These are phyloP conservation scores for Oryzias sinensis DNA, from an alignment of 2,797 vertebrate species.

Conservation along the genomic window DNA sequence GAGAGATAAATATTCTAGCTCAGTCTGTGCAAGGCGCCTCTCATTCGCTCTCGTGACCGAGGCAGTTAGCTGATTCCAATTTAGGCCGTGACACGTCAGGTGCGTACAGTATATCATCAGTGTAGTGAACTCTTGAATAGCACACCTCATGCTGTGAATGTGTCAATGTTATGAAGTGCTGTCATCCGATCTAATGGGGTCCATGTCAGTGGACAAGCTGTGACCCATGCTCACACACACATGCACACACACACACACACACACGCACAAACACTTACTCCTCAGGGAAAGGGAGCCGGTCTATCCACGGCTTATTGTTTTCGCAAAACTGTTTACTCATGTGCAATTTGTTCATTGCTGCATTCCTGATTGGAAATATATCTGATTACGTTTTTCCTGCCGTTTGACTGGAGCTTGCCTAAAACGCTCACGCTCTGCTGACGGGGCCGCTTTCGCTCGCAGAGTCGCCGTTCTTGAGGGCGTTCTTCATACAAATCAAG, in stretches of 20 bases:
- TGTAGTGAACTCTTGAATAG: constrained; percentile 49
- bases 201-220: constrained; percentile 61
- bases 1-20: constrained; percentile 13
- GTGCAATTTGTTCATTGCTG: constrained; percentile 48
- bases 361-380: constrained; percentile 36
- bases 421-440: constrained; percentile 26
- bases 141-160: constrained; percentile 63
- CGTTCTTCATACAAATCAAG: constrained; percentile 34
- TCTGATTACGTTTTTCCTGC: constrained; percentile 46
- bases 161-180: constrained; percentile 75
- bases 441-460: constrained; percentile 39
- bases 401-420: constrained; percentile 21
- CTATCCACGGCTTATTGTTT: constrained; percentile 58
- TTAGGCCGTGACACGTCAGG: constrained; percentile 59
- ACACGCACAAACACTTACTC: background rate
- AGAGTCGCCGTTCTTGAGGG: constrained; percentile 25
- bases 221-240: constrained; percentile 34
- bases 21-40: constrained; percentile 32
- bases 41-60: constrained; percentile 37
- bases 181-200: constrained; percentile 65
- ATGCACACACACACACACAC: constrained; percentile 7
- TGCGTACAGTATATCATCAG: constrained; percentile 65
- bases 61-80: constrained; percentile 43
- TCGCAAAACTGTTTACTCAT: constrained; percentile 49
- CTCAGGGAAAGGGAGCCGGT: background rate